Conservation (phyloP, 2,797 vertebrate genomes). For the Arctocebus calabarensis region DNA sequence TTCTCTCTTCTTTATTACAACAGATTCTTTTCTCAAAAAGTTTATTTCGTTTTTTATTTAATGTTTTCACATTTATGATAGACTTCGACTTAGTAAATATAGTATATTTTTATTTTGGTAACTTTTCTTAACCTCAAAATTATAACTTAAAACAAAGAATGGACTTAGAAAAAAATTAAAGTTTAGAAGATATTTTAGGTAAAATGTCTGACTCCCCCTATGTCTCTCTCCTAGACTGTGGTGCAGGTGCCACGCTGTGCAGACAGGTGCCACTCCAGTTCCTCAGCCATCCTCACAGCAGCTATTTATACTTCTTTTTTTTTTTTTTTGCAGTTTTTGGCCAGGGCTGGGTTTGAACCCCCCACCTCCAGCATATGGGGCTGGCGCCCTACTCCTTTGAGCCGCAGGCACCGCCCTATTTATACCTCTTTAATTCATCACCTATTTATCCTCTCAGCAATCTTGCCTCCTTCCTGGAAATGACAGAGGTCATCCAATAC, state of each 20-base stretch:
- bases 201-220: background rate
- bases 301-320: background rate
- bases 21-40: background rate
- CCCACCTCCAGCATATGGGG: too few species aligned
- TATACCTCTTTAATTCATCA: background rate
- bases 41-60: background rate
- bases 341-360: too few species aligned
- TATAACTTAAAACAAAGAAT: constrained; percentile 29
- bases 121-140: background rate
- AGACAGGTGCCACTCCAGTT: background rate
- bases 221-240: background rate
- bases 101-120: background rate
- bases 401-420: too few species aligned
- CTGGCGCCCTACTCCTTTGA: too few species aligned
- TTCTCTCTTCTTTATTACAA: background rate
- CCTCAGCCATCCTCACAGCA: background rate
- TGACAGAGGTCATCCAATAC: background rate
- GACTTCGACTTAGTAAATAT: background rate
- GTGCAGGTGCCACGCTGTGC: background rate
- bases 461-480: background rate
- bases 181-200: background rate
- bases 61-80: background rate
- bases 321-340: too few species aligned
- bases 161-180: constrained; percentile 15
- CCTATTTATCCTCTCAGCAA: background rate